Base-by-base conservation (phyloP, 1,140 invertebrate genomes). In the Dendrolimus punctatus region DNA sequence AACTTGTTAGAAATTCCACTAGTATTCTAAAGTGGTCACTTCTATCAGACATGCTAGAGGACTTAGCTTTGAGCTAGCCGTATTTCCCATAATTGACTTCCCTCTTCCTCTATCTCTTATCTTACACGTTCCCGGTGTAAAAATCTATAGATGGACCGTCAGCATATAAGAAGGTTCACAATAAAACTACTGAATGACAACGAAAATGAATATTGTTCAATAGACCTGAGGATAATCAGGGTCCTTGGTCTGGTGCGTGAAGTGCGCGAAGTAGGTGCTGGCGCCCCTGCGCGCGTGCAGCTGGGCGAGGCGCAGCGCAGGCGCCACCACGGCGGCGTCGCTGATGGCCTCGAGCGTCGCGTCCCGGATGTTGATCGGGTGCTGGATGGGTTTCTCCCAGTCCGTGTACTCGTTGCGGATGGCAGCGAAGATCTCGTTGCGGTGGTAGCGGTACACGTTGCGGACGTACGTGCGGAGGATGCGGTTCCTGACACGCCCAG, bases 341-440 rank as follows among this genome's bases (percentile, higher is more conserved):
- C 93, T 94, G 2, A 98, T 86, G 4, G 96, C 92, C 66, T 96
- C 95, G 80, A 98, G 91, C 0, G 96, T 95, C 8, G 93, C 94
- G 76, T 98, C 95, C 6, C 96, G 83, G 46, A 88, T 87, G 75
- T 94, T 94, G 70, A 95, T 93, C 0, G 95, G 94, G 73, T 96
- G 94, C 51, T 94, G 90, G 38, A 94, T 95, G 5, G 94, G 92
- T 66, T 95, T 93, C 73, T 94, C 93, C 95, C 95, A 97, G 80
- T 97, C 95, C 40, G 95, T 96, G 85, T 98, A 98, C 79, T 98
- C 95, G 87, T 98, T 97, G 39, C 94, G 88, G 7, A 98, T 91
- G 6, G 96, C 95, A 37, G 95, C 93, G 73, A 95, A 96, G 54
- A 98, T 97, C 84, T 98, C 96, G 85, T 96, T 96, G 61, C 96